Evolutionary conservation across 1,140 invertebrate genomes (phyloP).

Genomic region (Ceratosolen solmsi): DNA sequence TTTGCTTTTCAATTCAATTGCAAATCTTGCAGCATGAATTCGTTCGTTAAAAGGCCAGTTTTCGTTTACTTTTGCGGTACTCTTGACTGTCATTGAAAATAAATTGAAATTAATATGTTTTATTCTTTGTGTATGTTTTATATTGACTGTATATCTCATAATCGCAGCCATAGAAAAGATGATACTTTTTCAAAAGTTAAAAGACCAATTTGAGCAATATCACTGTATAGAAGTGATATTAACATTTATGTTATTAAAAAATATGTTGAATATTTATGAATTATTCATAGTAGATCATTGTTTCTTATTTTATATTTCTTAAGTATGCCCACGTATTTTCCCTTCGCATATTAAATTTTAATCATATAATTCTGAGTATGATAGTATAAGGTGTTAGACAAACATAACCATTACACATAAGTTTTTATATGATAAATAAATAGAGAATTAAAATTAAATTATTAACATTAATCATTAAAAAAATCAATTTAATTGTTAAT

Average conservation of each 20-base stretch:
- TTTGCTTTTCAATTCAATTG: constrained; percentile 37
- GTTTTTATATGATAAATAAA: no score
- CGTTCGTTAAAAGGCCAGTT: constrained; percentile 40
- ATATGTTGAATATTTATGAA: background rate
- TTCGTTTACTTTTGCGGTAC: constrained; percentile 36
- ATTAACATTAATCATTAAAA: no score
- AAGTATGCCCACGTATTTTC: background rate
- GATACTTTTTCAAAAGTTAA: background rate
- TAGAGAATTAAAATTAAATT: no score
- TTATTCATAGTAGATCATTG: background rate
- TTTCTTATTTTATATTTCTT: background rate
- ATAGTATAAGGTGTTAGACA: no score
- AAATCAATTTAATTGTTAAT: no score
- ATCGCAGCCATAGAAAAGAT: background rate
- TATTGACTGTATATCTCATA: background rate
- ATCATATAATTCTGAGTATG: no score
- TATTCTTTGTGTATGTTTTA: constrained; percentile 2
- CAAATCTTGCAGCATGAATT: constrained; percentile 39
- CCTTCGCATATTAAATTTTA: no score
- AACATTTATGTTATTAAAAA: background rate
- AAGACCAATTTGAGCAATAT: background rate
- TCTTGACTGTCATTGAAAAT: background rate
- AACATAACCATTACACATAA: no score
- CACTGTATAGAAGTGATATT: no score
- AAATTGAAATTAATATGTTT: constrained; percentile 36